Percentiles rank a stretch among this genome's conserved stretches.
Evolutionary conservation across 2,113 vertebrate species (phyloP).

Genomic region (Scomber colias): DNA sequence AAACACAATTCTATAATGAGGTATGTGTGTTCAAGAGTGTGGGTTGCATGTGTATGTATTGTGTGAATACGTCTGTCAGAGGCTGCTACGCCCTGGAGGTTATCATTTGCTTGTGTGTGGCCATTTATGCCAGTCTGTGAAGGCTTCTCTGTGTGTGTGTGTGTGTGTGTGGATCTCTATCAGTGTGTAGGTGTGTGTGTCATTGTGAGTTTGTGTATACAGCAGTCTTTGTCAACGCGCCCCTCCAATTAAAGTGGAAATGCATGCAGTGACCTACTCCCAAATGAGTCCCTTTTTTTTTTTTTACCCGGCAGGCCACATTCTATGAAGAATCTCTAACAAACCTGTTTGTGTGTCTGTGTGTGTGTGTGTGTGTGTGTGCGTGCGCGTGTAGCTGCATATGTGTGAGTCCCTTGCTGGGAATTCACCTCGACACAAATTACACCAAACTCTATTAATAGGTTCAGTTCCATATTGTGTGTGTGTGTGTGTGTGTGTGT

Average conservation of each 20-base stretch:
- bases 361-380: neutral
- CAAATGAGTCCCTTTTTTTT: conserved; percentile 64
- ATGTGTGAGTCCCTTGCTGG: conserved; percentile 17
- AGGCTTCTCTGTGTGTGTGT: neutral
- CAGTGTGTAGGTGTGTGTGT: conserved; percentile 17
- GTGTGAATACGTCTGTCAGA: conserved; percentile 23
- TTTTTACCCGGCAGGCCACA: conserved; percentile 55
- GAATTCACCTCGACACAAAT: conserved; percentile 45
- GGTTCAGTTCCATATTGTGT: conserved; percentile 18
- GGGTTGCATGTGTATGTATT: neutral
- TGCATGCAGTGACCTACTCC: conserved; percentile 81
- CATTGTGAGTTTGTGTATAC: conserved; percentile 19
- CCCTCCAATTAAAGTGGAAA: conserved; percentile 79
- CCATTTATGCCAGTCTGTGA: conserved; percentile 11
- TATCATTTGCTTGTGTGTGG: conserved; percentile 41
- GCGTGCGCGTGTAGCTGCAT: neutral
- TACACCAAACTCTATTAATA: conserved; percentile 56
- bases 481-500: neutral
- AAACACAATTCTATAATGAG: conserved; percentile 55
- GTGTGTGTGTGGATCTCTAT: conserved; percentile 8
- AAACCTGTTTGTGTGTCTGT: conserved; percentile 27
- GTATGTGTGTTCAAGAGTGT: conserved; percentile 19
- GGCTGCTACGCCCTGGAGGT: conserved; percentile 37
- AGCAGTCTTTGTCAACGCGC: conserved; percentile 63
- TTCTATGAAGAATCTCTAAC: conserved; percentile 51